Conservation (phyloP, 1,140 invertebrate genomes). For the Drosophila baimaii region DNA sequence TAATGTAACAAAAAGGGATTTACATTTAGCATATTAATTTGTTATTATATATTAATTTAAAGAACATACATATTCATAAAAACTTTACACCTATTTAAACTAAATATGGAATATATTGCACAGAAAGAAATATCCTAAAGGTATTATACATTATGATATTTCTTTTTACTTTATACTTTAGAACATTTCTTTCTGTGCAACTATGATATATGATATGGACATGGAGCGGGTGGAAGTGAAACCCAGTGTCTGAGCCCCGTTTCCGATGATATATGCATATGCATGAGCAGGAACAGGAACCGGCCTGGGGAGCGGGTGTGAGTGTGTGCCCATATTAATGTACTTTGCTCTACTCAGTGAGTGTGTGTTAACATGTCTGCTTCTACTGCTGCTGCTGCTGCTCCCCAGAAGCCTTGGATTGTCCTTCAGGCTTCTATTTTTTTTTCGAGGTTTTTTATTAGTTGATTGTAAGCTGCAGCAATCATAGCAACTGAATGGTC, state of each 20-base stretch:
- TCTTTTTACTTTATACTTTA: too few species aligned
- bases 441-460: not conserved
- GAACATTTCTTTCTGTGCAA: slow-evolving; percentile 1
- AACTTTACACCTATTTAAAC: too few species aligned
- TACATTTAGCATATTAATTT: too few species aligned
- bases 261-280: slow-evolving; percentile 69
- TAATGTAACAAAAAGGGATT: too few species aligned
- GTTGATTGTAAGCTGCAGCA: not conserved
- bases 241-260: slow-evolving; percentile 4
- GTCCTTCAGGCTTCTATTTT: too few species aligned
- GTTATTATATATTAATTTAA: too few species aligned
- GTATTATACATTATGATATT: too few species aligned
- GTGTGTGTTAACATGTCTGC: slow-evolving; percentile 1
- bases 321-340: slow-evolving; percentile 13
- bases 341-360: not conserved
- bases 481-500: not conserved
- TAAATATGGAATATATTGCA: too few species aligned
- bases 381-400: not conserved
- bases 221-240: slow-evolving; percentile 8
- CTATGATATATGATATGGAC: slow-evolving; percentile 4
- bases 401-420: not conserved
- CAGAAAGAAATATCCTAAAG: too few species aligned
- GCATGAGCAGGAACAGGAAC: slow-evolving; percentile 40
- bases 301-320: not conserved
- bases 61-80: too few species aligned